Base-by-base conservation (phyloP, 2,888 invertebrate genomes). In the Xestia sexstrigata region DNA sequence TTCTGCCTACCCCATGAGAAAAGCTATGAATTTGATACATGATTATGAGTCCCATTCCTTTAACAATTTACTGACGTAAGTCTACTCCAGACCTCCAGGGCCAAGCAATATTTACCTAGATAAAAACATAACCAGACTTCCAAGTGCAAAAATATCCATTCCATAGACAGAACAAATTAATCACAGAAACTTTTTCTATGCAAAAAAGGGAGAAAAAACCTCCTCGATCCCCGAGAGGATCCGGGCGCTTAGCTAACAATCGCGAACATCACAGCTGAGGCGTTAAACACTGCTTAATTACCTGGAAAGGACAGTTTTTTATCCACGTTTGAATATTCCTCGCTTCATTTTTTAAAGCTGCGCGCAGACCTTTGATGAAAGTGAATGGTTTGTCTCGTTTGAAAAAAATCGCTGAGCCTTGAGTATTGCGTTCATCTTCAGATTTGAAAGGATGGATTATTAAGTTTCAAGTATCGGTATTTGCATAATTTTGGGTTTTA, bases 231-330 rank as follows among this genome's bases (percentile, higher is more conserved):
- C 67, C 78, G 67, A 67, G 74, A 70, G 74, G 30, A 74, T 17
- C 45, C 63, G 76, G 66, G 62, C 58, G 55, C 52, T 60, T 65
- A 79, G 60, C 70, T 55, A 68, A 74, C 74, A 45, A 75, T 74
- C 74, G 65, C 23, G 15, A 52, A 60, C 55, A 39, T 63, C 49
- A 30, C 65, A 87, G 67, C 49, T 68, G 74, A 82, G 63, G 78
- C 82, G 79, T 81, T 76, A 77, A 87, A 79, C 39, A 75, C n/a
- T 83, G 89, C 78, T 83, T 88, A 87, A 88, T 85, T 88, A 85
- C 70, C 70, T 77, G 87, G 78, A 87, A 76, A 85, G 78, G 70
- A 83, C 79, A 83, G 66, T 75, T 83, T 87, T 55, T 87, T 81
- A 79, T 83, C 78, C 87, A 55, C 39, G 49, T 81, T 81, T 66